A percentile compares a stretch with the other conserved stretches of the same genome.
Evolutionary conservation across 2,888 invertebrate species (phyloP).

Genomic region (Drosophila glabriapex): DNA sequence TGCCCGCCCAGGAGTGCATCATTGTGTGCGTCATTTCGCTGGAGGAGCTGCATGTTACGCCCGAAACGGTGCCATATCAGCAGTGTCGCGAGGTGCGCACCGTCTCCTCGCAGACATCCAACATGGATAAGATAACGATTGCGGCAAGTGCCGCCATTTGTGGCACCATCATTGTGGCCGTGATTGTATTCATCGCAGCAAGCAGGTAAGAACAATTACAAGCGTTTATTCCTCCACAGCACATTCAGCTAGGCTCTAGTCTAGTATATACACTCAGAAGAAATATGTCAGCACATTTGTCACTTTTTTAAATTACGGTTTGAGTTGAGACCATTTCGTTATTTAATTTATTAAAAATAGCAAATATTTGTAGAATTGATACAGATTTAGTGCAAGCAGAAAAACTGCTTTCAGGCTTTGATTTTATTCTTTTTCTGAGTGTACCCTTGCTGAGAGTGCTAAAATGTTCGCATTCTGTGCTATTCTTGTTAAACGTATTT

Average conservation of each 20-base stretch:
- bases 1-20: constrained; percentile 96
- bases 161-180: constrained; percentile 95
- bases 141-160: constrained; percentile 97
- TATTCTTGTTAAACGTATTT: neutral
- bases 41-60: constrained; percentile 94
- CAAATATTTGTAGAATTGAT: neutral
- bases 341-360: neutral
- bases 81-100: constrained; percentile 96
- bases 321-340: too few species aligned
- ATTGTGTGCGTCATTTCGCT: constrained; percentile 96
- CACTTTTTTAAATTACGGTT: neutral
- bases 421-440: neutral
- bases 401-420: neutral
- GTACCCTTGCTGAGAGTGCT: neutral
- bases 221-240: neutral
- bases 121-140: constrained; percentile 98
- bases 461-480: neutral
- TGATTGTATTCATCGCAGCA: constrained; percentile 95
- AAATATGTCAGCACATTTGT: neutral
- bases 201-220: constrained; percentile 86
- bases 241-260: too few species aligned
- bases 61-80: constrained; percentile 93
- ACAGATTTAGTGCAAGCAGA: neutral
- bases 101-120: constrained; percentile 92
- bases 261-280: neutral